Conservation (phyloP, 2,888 invertebrate species). For the Netelia virgata region DNA sequence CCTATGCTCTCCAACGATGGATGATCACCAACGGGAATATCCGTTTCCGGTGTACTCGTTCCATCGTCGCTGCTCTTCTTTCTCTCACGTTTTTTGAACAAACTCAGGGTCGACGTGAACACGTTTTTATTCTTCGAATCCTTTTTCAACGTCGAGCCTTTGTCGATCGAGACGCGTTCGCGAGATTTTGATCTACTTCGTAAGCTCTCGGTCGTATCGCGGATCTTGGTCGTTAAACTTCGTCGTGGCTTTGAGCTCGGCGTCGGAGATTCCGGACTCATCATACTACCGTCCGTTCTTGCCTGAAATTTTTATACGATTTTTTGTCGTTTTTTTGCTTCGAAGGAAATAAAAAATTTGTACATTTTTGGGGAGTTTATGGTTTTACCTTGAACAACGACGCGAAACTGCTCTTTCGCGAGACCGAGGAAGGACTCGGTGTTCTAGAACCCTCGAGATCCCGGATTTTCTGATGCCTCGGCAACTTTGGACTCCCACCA, state of each 20-base stretch:
- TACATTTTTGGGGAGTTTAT: too few species aligned
- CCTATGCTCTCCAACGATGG: conserved; percentile 79
- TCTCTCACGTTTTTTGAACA: conserved; percentile 82
- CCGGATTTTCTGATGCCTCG: conserved; percentile 83
- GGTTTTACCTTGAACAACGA: conserved; percentile 90
- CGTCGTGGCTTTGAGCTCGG: conserved; percentile 79
- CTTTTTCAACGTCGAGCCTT: conserved; percentile 77
- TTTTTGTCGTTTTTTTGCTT: background rate
- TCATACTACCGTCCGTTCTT: conserved; percentile 79
- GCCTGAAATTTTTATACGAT: conserved; percentile 71
- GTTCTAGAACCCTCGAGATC: conserved; percentile 84
- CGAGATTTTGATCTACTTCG: conserved; percentile 83
- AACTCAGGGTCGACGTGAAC: conserved; percentile 83
- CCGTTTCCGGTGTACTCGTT: conserved; percentile 68
- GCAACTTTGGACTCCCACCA: conserved; percentile 80
- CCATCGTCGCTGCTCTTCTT: conserved; percentile 81
- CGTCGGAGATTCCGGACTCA: conserved; percentile 83
- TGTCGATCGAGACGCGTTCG: conserved; percentile 79
- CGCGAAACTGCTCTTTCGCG: conserved; percentile 93
- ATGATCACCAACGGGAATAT: conserved; percentile 56
- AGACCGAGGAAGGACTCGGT: conserved; percentile 90
- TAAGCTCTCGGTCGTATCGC: conserved; percentile 84
- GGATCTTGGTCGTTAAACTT: conserved; percentile 83
- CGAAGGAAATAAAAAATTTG: background rate
- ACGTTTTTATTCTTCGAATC: conserved; percentile 83